Evolutionary conservation across 2,888 invertebrate genomes (phyloP), one percentile per base, ranked within the genome.

Genomic region (Epirrhoe tristata): DNA sequence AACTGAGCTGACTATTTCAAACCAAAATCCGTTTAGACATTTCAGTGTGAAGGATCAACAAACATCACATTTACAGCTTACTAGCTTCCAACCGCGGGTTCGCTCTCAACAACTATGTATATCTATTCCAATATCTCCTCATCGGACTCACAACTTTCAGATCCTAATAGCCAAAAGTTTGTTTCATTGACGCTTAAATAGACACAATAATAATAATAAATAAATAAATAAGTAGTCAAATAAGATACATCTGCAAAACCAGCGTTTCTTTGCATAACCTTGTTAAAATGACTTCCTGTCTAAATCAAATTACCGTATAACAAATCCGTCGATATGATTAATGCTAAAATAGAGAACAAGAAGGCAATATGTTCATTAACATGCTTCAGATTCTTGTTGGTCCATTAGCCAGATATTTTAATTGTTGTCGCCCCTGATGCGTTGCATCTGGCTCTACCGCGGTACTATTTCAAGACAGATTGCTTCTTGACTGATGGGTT

Each of bases 371-470:
- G 89, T 92, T 92, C 91, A 93, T 93, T 91, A 92, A 89, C 90
- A 81, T 90, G 81, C 79, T 90, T 86, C 80, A 77, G 79, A 93
- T 93, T 89, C 92, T 89, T 80, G 76, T 78, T 76, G 87, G 83
- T 93, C 93, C 93, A 93, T 93, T 93, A 93, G 93, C 81, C 84
- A 83, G 92, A 93, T 91, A 93, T 93, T 93, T 93, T 93, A 92
- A 93, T 93, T 93, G 93, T 92, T 72, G 87, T 83, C 84, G 78
- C 75, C 74, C 74, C 76, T 87, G 92, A 93, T 89, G 86, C 82
- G 85, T 87, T 70, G 87, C 93, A 93, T 89, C 93, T 93, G 93
- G 85, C 84, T 87, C 91, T 87, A 90, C 91, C 87, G 83, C 88
- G 84, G 66, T 73, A 85, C 86, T 93, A 93, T 93, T 92, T 93